Evolutionary conservation across 2,888 invertebrate species (phyloP).

Genomic region (Xylophagus ater): DNA sequence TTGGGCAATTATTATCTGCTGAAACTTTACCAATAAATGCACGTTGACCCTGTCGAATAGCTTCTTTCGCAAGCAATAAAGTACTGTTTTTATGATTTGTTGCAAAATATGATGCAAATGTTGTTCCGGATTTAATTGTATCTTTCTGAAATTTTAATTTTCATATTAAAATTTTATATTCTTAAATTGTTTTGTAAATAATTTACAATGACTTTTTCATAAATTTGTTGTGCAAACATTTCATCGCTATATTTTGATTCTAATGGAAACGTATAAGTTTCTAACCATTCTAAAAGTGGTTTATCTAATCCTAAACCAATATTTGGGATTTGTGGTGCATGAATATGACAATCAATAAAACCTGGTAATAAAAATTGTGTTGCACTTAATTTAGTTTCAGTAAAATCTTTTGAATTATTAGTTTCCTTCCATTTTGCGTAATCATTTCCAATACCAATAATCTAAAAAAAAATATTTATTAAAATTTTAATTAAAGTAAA

Average conservation of each 20-base stretch:
- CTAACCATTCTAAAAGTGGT: slow-evolving; percentile 72
- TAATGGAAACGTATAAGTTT: slow-evolving; percentile 73
- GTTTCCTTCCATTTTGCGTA: slow-evolving; percentile 24
- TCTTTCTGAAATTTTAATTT: slow-evolving; percentile 47
- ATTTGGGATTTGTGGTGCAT: slow-evolving; percentile 83
- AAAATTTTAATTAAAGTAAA: background rate
- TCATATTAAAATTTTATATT: slow-evolving; percentile 1
- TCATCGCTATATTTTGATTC: slow-evolving; percentile 60
- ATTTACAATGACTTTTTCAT: slow-evolving; percentile 68
- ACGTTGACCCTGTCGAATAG: slow-evolving; percentile 57
- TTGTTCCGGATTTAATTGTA: slow-evolving; percentile 68
- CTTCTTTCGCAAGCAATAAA: slow-evolving; percentile 57
- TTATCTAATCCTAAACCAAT: slow-evolving; percentile 71
- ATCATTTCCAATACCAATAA: slow-evolving; percentile 35
- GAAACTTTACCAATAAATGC: slow-evolving; percentile 76
- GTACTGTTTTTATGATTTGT: slow-evolving; percentile 64
- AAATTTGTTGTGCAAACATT: slow-evolving; percentile 57
- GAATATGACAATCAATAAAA: slow-evolving; percentile 80
- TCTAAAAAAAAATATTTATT: slow-evolving; percentile 27
- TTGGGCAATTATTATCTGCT: slow-evolving; percentile 33
- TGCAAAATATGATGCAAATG: slow-evolving; percentile 81
- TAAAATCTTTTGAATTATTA: background rate
- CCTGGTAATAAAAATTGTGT: slow-evolving; percentile 75
- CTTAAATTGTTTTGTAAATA: background rate
- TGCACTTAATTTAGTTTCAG: slow-evolving; percentile 26